A percentile compares a stretch with the other conserved stretches of the same genome.
These are phyloP conservation scores for Bufo bufo DNA, from an alignment of 2,113 vertebrate species.

Conservation along the genomic window DNA sequence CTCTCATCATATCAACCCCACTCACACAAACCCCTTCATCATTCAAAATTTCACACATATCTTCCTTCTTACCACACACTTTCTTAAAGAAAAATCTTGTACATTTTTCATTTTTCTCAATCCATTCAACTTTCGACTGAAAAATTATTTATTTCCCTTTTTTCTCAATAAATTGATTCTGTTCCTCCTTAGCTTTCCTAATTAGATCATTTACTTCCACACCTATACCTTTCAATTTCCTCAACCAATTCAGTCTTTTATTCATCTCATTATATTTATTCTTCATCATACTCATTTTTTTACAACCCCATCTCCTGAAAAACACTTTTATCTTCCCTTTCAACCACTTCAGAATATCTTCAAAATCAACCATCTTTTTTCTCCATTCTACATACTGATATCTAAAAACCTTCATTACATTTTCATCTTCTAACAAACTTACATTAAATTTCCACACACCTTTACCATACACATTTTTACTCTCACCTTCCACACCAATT, in stretches of 20 bases:
- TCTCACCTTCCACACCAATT: neutral
- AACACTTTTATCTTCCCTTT: neutral
- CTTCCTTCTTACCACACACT: neutral
- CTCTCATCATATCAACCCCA: neutral
- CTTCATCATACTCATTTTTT: neutral
- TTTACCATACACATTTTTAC: neutral
- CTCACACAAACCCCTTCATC: too few species aligned
- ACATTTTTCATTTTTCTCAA: neutral
- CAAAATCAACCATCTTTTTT: neutral
- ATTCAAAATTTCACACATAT: neutral
- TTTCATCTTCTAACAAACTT: neutral
- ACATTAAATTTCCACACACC: slow-evolving; percentile 16
- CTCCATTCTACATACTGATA: neutral
- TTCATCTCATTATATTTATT: neutral
- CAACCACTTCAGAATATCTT: neutral
- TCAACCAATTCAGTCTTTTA: neutral
- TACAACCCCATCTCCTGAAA: neutral
- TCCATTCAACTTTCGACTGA: neutral
- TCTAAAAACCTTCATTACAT: neutral
- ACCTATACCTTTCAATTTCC: neutral
- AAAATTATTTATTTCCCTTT: neutral
- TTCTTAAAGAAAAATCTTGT: neutral
- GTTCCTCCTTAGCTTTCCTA: neutral
- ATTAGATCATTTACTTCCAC: neutral
- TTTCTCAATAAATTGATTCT: neutral